A percentile compares a stretch with the other conserved stretches of the same genome.
These are phyloP conservation scores for Hyposmocoma kahamanoa DNA, from an alignment of 1,140 invertebrate species.

Conservation along the genomic window DNA sequence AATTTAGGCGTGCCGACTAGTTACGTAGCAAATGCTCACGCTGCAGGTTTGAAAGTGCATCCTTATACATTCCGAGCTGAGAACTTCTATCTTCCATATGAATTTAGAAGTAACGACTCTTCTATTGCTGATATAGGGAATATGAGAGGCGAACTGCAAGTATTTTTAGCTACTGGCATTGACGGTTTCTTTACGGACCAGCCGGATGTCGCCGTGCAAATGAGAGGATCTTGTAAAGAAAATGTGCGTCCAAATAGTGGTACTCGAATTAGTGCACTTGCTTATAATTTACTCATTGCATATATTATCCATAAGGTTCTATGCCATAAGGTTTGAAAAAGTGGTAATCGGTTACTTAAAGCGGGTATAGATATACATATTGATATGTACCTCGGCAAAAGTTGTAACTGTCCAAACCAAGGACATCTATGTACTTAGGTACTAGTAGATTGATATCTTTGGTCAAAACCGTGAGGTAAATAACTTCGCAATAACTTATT, in stretches of 20 bases:
- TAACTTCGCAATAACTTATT: too few relatives aligned
- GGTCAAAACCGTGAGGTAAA: too few relatives aligned
- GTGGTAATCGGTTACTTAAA: too few relatives aligned
- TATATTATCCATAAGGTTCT: too few relatives aligned
- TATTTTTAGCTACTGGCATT: constrained; percentile 40
- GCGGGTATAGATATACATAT: too few relatives aligned
- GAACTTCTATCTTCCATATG: constrained; percentile 43
- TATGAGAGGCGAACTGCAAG: constrained; percentile 35
- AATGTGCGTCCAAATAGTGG: background rate
- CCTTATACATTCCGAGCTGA: constrained; percentile 59
- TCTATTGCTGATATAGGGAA: constrained; percentile 33
- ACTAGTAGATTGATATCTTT: too few relatives aligned
- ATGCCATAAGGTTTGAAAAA: too few relatives aligned
- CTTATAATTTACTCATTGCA: too few relatives aligned
- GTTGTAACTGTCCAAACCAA: too few relatives aligned
- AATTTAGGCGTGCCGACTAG: constrained; percentile 37
- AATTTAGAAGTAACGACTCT: constrained; percentile 30
- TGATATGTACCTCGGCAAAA: too few relatives aligned
- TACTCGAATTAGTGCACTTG: background rate
- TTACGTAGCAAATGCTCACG: constrained; percentile 52
- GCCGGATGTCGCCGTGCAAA: constrained; percentile 36
- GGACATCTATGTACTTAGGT: too few relatives aligned
- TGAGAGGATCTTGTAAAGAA: constrained; percentile 19
- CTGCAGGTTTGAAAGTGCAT: constrained; percentile 47
- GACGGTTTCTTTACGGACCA: constrained; percentile 56